Base-by-base conservation (phyloP, 1,140 invertebrate genomes). In the Lordiphosa stackelbergi region DNA sequence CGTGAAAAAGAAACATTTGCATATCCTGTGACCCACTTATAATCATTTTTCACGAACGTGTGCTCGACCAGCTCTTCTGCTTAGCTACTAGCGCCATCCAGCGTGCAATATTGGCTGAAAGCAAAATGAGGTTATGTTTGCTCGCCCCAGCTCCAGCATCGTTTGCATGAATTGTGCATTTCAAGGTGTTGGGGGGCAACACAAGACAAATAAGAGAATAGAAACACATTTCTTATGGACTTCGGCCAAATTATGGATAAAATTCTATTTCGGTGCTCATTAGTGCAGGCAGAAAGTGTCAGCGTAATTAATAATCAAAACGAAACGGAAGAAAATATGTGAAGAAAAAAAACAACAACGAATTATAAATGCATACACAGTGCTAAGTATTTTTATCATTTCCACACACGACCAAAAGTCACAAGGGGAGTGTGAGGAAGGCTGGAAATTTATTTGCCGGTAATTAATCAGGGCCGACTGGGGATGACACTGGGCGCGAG, bases 1-100 rank as follows among this genome's bases (percentile, higher is more conserved):
- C 77, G 77, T 75, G 77, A 72, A 81, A 79, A 81, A 81, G 71
- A 81, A 83, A 83, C 73, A 83, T 84, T 83, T 83, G 77, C 77
- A 83, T 83, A 84, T 83, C 77, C 77, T 83, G 77, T 83, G 77
- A 83, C 77, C 77, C 77, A 83, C 72, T 83, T 83, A 73, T 77
- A 84, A 83, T 84, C 64, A 83, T 83, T 84, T 81, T 83, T 83
- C 77, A 77, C 77, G 72, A 71, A 65, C 73, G 77, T 77, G 72
- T 63, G 49, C 56, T 40, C 45, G 56, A 51, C 53, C 53, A 52
- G 54, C 13, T 36, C 13, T 8, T 16, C 7, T 41, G 40, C 43
- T 36, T 16, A 13, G 51, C 19, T 38, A 54, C 24, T 28, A 49
- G 52, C 58, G 63, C 35, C 71, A 69, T 73, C 60, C 56, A 74